Conservation (phyloP, 1,140 invertebrate genomes). For the Hylaeus volcanicus region DNA sequence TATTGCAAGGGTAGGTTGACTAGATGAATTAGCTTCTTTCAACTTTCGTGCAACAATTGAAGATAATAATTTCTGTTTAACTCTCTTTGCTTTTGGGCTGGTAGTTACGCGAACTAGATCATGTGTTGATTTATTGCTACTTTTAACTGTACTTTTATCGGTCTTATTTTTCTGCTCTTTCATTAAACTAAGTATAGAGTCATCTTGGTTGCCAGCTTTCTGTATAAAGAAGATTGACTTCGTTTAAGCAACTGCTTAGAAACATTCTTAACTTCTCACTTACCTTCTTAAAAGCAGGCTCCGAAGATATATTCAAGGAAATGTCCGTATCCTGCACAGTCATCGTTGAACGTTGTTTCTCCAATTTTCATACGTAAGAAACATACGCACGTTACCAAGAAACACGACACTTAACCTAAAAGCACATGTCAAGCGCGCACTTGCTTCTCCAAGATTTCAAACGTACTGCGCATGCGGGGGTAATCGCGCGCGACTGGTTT, state of each 20-base stretch:
- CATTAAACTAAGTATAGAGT: conserved; percentile 32
- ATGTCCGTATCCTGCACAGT: conserved; percentile 70
- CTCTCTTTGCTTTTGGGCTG: conserved; percentile 49
- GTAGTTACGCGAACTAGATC: background rate
- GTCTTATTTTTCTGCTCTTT: conserved; percentile 35
- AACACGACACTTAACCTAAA: background rate
- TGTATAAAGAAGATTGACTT: conserved; percentile 8
- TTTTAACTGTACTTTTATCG: background rate
- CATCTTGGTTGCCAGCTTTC: background rate
- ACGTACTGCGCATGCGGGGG: conserved; percentile 16
- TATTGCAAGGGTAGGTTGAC: background rate
- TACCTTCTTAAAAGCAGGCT: conserved; percentile 54
- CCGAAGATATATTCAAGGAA: conserved; percentile 67
- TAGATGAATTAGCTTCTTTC: background rate
- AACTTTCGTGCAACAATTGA: conserved; percentile 72
- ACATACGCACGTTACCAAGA: background rate
- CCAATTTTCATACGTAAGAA: background rate
- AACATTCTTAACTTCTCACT: conserved; percentile 58
- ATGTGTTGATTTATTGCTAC: background rate
- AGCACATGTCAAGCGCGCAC: conserved; percentile 16
- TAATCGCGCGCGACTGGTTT: background rate
- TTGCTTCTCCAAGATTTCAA: background rate
- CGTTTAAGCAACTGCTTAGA: background rate
- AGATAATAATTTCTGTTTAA: conserved; percentile 75
- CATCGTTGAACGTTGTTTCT: conserved; percentile 40